phyloP scores from a whole-genome alignment of 2,888 invertebrate species.

The Pharmacophagus antenor region DNA sequence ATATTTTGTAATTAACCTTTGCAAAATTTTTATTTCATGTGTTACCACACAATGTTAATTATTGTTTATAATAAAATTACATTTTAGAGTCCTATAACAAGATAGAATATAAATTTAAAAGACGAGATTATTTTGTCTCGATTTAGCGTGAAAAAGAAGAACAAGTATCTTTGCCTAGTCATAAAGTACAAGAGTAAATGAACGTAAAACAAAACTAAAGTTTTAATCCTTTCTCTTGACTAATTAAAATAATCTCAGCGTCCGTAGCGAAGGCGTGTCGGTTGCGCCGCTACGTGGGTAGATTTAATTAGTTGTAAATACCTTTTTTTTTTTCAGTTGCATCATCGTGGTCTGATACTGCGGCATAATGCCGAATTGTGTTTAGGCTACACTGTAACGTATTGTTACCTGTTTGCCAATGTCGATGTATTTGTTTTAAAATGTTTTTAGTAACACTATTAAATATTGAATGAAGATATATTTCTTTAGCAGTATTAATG shows the following conservation, averaged over 20 bases:
- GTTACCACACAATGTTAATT: too few species aligned
- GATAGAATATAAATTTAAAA: too few species aligned
- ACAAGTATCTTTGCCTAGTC: conserved; percentile 8
- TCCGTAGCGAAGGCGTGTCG: conserved; percentile 60
- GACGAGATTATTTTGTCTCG: not conserved
- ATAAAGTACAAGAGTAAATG: conserved; percentile 12
- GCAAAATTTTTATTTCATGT: too few species aligned
- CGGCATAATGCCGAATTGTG: conserved; percentile 32
- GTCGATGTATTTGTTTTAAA: not conserved
- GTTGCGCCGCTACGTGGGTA: conserved; percentile 73
- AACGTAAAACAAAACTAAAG: conserved; percentile 17
- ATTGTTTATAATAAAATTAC: too few species aligned
- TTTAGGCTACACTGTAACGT: conserved; percentile 14
- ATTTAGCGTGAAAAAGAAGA: not conserved
- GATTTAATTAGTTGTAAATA: conserved; percentile 76
- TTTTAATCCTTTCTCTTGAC: conserved; percentile 51
- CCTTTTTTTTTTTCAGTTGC: conserved; percentile 64
- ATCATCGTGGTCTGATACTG: conserved; percentile 50
- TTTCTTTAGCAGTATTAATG: too few species aligned
- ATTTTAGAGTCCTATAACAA: too few species aligned
- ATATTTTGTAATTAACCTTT: too few species aligned
- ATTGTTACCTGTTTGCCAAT: conserved; percentile 5
- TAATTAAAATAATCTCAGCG: conserved; percentile 62
- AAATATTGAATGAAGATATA: not conserved
- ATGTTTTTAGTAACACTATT: not conserved